These are phyloP conservation scores for Pristionchus fissidentatus DNA, from an alignment of 2,888 invertebrate species.

Conservation along the genomic window DNA sequence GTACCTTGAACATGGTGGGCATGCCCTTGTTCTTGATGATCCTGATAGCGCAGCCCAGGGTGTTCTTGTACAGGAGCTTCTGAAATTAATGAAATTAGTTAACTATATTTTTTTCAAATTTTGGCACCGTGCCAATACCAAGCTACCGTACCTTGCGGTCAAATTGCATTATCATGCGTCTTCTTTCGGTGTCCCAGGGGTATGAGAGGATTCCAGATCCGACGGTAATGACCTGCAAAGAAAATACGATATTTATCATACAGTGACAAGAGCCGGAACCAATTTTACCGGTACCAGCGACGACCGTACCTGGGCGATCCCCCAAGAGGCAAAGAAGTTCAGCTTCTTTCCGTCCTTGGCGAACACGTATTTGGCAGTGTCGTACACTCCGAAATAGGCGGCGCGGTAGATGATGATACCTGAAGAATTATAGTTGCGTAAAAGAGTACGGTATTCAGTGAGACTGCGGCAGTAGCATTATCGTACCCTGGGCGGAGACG, in stretches of 20 bases:
- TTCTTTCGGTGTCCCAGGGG: constrained; percentile 94
- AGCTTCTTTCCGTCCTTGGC: constrained; percentile 87
- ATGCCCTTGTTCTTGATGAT: constrained; percentile 87
- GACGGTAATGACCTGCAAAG: constrained; percentile 82
- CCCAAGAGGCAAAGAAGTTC: constrained; percentile 91
- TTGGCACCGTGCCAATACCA: no score
- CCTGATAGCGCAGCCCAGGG: constrained; percentile 90
- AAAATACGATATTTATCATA: background rate
- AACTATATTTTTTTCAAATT: no score
- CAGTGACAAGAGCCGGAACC: no score
- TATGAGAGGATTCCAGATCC: constrained; percentile 93
- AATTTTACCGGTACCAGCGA: no score
- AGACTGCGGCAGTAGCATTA: background rate
- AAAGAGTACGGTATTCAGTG: background rate
- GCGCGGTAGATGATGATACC: constrained; percentile 91
- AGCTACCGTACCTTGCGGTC: constrained; percentile 90
- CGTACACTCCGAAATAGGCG: constrained; percentile 94
- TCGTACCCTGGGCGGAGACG: constrained; percentile 89
- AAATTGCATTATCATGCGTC: constrained; percentile 99
- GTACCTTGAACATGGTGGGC: constrained; percentile 49
- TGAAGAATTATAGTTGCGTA: constrained; percentile 55
- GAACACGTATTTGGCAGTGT: constrained; percentile 92
- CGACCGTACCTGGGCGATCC: constrained; percentile 79
- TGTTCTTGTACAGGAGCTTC: constrained; percentile 90
- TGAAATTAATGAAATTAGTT: no score